A percentile compares a stretch with the other conserved stretches of the same genome.
Conservation (phyloP, 2,797 vertebrate genomes). For the Artibeus jamaicensis region DNA sequence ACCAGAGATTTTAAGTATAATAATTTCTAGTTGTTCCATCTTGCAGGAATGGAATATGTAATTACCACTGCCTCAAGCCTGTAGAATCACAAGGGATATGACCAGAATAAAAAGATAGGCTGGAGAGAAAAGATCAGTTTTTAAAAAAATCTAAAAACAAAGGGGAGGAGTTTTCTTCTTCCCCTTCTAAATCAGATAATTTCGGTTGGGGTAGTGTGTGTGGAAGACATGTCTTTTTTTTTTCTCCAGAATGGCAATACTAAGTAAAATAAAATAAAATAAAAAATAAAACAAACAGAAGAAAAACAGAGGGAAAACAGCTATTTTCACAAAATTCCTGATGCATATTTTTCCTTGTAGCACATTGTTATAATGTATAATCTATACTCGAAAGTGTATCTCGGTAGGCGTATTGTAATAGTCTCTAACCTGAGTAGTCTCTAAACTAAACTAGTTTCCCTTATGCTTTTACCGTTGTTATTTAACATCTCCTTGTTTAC, state of each 20-base stretch:
- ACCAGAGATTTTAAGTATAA: constrained; percentile 1
- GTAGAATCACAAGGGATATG: background rate
- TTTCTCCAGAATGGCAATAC: background rate
- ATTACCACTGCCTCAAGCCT: background rate
- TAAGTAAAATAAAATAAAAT: background rate
- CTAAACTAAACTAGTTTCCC: background rate
- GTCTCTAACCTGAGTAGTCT: background rate
- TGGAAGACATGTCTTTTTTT: background rate
- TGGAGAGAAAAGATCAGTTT: background rate
- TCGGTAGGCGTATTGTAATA: background rate
- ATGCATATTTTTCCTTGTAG: background rate
- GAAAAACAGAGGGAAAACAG: background rate
- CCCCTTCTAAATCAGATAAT: background rate
- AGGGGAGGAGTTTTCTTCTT: background rate
- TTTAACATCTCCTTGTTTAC: background rate
- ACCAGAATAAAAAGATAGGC: background rate
- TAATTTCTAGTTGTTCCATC: constrained; percentile 26
- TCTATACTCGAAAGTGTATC: background rate
- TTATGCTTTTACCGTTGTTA: background rate
- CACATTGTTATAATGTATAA: background rate
- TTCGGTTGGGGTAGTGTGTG: background rate
- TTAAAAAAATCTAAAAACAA: background rate
- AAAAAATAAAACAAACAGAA: background rate
- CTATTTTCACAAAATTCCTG: background rate
- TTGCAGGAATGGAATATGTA: background rate